Evolutionary conservation across 2,113 vertebrate genomes (phyloP).

Genomic region (Neopipo cinnamomea): DNA sequence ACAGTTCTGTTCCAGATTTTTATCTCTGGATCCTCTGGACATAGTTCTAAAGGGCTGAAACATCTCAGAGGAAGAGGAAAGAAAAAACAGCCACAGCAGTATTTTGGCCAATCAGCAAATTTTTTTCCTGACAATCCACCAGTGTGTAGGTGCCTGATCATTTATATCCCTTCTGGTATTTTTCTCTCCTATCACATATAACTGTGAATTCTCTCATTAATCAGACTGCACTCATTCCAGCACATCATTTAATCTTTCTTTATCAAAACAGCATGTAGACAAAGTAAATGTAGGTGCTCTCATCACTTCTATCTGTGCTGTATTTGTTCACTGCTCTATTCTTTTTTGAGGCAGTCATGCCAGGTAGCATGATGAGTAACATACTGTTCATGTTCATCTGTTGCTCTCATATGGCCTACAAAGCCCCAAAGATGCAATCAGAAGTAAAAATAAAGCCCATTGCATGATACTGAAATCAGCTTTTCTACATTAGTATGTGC

Average conservation of each 20-base stretch:
- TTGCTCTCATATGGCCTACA: not conserved
- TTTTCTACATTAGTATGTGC: not conserved
- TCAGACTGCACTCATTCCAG: slow-evolving; percentile 28
- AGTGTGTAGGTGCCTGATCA: not conserved
- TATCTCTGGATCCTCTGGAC: not conserved
- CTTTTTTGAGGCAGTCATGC: not conserved
- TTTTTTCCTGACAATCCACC: not conserved
- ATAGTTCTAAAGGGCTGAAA: not conserved
- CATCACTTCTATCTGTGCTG: not conserved
- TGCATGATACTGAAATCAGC: not conserved
- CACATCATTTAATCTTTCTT: slow-evolving; percentile 23
- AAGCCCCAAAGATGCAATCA: not conserved
- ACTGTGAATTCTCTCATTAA: slow-evolving; percentile 30
- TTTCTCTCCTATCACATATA: not conserved
- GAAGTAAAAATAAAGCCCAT: not conserved
- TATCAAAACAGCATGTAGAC: slow-evolving; percentile 35
- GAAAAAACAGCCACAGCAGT: not conserved
- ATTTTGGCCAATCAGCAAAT: not conserved
- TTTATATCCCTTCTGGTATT: slow-evolving; percentile 9
- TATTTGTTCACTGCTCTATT: not conserved
- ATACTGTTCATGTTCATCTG: not conserved
- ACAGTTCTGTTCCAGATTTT: not conserved
- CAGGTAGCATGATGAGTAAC: slow-evolving; percentile 47
- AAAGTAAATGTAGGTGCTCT: slow-evolving; percentile 18
- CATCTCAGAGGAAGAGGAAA: not conserved